Base-by-base conservation (phyloP, 2,113 vertebrate species). In the Gallinago undulata region DNA sequence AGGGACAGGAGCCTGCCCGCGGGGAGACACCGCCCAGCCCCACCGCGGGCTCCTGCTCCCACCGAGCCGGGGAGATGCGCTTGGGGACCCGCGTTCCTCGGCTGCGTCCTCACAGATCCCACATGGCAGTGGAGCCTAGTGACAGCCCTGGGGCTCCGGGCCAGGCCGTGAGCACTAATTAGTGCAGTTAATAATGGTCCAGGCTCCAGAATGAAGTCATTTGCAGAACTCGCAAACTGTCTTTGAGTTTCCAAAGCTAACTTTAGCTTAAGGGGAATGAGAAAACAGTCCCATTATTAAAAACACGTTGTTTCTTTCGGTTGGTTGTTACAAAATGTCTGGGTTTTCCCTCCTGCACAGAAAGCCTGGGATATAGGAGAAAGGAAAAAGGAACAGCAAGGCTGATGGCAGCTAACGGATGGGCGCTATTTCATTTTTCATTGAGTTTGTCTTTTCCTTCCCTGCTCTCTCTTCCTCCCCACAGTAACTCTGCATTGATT, bases 401-500 rank as follows among this genome's bases (percentile, higher is more conserved):
- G 66, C 72, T 45, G 79, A 11, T 33, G 35, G 55, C 16, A 84
- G 55, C 68, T 64, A 59, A 60, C 27, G 1, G 50, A 35, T 31
- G 35, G 56, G 51, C 68, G 45, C 72, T 56, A 33, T 90, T 89
- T 86, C 56, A 60, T 89, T 96, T 95, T 93, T 90, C 90, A 90
- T 63, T 68, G 83, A 47, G 79, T 86, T 88, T 75, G 39, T 48
- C 75, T 95, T 73, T 55, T 45, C 48, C 64, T 80, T 81, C 69
- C 39, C 22, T 30, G 83, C 85, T 77, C 35, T 72, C 50, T 66
- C 63, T 90, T 76, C 87, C 64, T 91, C 85, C 87, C 70, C 59
- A 35, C 47, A 56, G 83, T 89, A 75, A n/a, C 68, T 84, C 76
- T 33, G 60, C 88, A 95, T 95, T 95, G 96, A 96, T 97, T 95